These are phyloP conservation scores for Drosophila fulvimacula DNA, from an alignment of 2,888 invertebrate genomes.

Conservation along the genomic window DNA sequence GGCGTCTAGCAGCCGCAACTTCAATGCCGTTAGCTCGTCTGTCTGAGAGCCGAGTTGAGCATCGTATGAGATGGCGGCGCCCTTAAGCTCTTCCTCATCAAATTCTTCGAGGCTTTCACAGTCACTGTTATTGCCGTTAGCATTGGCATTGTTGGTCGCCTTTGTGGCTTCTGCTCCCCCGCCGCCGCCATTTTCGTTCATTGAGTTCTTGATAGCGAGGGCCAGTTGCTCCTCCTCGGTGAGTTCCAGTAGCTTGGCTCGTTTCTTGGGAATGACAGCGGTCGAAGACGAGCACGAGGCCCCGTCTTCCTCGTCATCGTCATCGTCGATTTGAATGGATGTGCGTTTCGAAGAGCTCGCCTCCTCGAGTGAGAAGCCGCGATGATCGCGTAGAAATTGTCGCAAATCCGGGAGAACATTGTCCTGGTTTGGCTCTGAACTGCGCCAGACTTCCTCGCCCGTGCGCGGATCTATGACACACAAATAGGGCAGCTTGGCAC, in stretches of 20 bases:
- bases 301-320: constrained; percentile 52
- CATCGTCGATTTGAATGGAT: constrained; percentile 59
- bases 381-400: constrained; percentile 74
- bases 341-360: constrained; percentile 74
- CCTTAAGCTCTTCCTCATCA: constrained; percentile 70
- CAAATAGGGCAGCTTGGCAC: constrained; percentile 87
- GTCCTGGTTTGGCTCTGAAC: constrained; percentile 74
- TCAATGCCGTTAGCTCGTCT: constrained; percentile 79
- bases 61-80: constrained; percentile 69
- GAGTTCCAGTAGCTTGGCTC: constrained; percentile 78
- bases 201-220: constrained; percentile 84
- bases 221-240: constrained; percentile 84
- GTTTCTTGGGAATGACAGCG: constrained; percentile 66
- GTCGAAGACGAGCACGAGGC: constrained; percentile 49
- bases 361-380: constrained; percentile 74
- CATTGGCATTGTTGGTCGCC: constrained; percentile 63
- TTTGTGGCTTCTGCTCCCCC: constrained; percentile 22
- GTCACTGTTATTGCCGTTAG: constrained; percentile 59
- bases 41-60: constrained; percentile 65
- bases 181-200: constrained; percentile 81
- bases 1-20: constrained; percentile 79
- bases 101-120: constrained; percentile 75
- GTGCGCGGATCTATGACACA: constrained; percentile 89
- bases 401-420: constrained; percentile 73
- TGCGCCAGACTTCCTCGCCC: constrained; percentile 86